A percentile compares a stretch with the other conserved stretches of the same genome.
phyloP scores from a whole-genome alignment of 1,140 invertebrate species.

The Papilio dardanus region DNA sequence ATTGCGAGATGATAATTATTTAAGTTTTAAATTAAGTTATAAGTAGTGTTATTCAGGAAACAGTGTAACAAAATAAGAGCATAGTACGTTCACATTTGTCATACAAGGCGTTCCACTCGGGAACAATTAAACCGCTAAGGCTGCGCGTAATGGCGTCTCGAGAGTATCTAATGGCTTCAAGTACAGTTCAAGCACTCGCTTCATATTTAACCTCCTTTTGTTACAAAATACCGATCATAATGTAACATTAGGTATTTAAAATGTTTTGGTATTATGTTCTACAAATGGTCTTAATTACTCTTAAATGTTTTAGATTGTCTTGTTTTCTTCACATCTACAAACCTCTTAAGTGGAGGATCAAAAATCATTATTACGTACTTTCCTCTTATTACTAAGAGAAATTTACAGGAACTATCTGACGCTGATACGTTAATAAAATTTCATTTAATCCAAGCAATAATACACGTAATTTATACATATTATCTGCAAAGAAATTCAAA shows the following conservation, averaged over 20 bases:
- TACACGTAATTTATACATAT: too few species aligned
- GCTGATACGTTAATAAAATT: too few species aligned
- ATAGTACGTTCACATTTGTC: constrained; percentile 20
- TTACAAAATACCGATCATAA: constrained; percentile 8
- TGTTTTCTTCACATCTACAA: too few species aligned
- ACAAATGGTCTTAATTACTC: not conserved
- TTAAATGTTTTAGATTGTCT: not conserved
- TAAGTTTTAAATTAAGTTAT: not conserved
- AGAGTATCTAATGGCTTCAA: constrained; percentile 29
- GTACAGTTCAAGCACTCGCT: constrained; percentile 5
- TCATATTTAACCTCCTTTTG: constrained; percentile 35
- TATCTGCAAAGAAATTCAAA: too few species aligned
- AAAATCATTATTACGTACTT: too few species aligned
- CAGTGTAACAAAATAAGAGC: constrained; percentile 21
- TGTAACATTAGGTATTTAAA: not conserved
- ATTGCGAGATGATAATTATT: not conserved
- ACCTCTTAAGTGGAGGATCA: too few species aligned
- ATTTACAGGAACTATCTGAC: too few species aligned
- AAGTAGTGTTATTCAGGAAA: not conserved
- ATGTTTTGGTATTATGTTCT: not conserved
- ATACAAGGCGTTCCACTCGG: constrained; percentile 31
- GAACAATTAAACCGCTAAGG: constrained; percentile 32
- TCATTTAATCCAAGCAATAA: too few species aligned
- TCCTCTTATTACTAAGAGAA: too few species aligned
- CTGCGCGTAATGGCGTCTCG: constrained; percentile 29